Base-by-base conservation (phyloP, 2,888 invertebrate species). In the Ormyrus pomaceus region DNA sequence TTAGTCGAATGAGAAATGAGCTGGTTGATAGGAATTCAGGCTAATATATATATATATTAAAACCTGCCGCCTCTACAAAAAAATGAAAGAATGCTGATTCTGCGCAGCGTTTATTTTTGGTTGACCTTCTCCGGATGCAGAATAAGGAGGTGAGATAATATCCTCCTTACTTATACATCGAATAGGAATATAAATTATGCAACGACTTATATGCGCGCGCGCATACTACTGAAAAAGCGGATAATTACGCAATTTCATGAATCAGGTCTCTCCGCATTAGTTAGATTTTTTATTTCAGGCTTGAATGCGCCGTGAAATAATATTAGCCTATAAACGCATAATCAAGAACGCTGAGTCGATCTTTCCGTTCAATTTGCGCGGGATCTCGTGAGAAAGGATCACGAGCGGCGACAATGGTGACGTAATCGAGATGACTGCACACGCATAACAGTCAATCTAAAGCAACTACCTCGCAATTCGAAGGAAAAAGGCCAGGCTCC, bases 331-430 rank as follows among this genome's bases (percentile, higher is more conserved):
- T 55, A 72, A 72, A 61, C 45, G 53, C 45, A 19, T 34, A 51
- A 72, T 62, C 51, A 50, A 61, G 61, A 62, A 53, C n/a, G 51
- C 68, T 45, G 51, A 68, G 75, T 72, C 74, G 65, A 51, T 51
- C 61, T 58, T 50, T 59, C 1, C 58, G 65, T 56, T 77, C 50
- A 74, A 74, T 74, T 74, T 64, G 50, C 55, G 19, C 56, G 56
- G 11, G 65, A 65, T 74, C 19, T 65, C 73, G 65, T 74, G 73
- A 74, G 73, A 65, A 74, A 56, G 19, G 55, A 75, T 74, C 73
- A 61, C 50, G 19, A 19, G 72, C 78, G 76, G 77, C 73, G 74
- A 77, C 81, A 80, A 11, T 6, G 51, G 13, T 58, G 76, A 82
- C 82, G 68, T 64, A 80, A 80, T 78, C 73, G 65, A 75, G 59